Evolutionary conservation across 2,888 invertebrate species (phyloP).

Genomic region (Coleophora flavipennella): DNA sequence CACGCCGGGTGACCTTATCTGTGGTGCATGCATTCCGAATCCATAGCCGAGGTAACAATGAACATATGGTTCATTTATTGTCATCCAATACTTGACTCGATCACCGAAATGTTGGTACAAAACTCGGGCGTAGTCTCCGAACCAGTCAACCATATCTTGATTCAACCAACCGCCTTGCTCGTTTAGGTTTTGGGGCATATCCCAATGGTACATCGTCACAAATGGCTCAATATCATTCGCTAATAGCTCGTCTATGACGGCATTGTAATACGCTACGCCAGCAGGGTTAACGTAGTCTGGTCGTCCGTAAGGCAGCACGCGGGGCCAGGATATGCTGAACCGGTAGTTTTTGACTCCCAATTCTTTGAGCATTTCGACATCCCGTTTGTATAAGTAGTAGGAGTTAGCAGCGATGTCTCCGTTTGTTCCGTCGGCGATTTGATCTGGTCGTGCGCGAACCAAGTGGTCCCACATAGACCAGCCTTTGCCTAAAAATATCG

Average conservation of each 20-base stretch:
- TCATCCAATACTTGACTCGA: slow-evolving; percentile 64
- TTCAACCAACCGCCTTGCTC: slow-evolving; percentile 63
- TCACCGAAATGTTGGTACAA: slow-evolving; percentile 50
- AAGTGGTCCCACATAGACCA: slow-evolving; percentile 73
- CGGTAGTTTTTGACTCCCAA: slow-evolving; percentile 55
- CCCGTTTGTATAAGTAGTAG: slow-evolving; percentile 69
- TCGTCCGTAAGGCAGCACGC: slow-evolving; percentile 71
- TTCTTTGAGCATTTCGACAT: slow-evolving; percentile 42
- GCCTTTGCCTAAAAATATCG: slow-evolving; percentile 64
- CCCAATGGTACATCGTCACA: slow-evolving; percentile 66
- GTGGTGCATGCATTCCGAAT: slow-evolving; percentile 24
- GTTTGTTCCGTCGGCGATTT: slow-evolving; percentile 59
- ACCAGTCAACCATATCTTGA: slow-evolving; percentile 44
- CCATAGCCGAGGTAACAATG: slow-evolving; percentile 49
- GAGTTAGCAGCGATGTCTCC: slow-evolving; percentile 72
- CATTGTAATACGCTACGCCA: slow-evolving; percentile 75
- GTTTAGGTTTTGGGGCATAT: slow-evolving; percentile 56
- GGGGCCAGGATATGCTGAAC: slow-evolving; percentile 73
- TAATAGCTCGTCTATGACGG: slow-evolving; percentile 71
- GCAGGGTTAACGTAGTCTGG: slow-evolving; percentile 54
- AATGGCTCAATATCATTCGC: slow-evolving; percentile 72
- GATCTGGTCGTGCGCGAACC: slow-evolving; percentile 48
- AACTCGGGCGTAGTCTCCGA: slow-evolving; percentile 49
- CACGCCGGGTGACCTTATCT: slow-evolving; percentile 36
- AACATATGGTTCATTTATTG: slow-evolving; percentile 65